These are phyloP conservation scores for Lucilia cuprina DNA, from an alignment of 1,140 invertebrate species.

Conservation along the genomic window DNA sequence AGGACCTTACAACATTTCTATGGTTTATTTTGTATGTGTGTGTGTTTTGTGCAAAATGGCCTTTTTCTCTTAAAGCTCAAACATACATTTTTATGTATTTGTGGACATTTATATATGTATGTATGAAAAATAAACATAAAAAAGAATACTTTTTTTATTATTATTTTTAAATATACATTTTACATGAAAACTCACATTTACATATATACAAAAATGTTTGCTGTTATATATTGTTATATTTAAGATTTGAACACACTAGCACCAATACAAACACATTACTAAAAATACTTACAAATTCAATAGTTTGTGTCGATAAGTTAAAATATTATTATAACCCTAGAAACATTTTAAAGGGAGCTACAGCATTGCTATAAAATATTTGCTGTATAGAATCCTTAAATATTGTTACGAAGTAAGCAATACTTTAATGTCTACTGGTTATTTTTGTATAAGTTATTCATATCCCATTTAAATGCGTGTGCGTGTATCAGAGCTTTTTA, in stretches of 20 bases:
- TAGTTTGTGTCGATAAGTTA: conserved; percentile 2
- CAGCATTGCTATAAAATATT: no score
- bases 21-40: neutral
- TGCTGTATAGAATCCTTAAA: neutral
- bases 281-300: neutral
- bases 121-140: neutral
- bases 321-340: neutral
- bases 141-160: neutral
- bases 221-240: neutral
- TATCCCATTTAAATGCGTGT: neutral
- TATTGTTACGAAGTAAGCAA: neutral
- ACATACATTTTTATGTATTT: neutral
- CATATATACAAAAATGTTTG: neutral
- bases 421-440: neutral
- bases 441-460: neutral
- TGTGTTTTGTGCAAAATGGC: neutral
- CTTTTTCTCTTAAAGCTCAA: neutral
- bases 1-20: neutral
- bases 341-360: neutral
- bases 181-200: neutral
- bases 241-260: neutral
- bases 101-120: neutral
- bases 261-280: neutral
- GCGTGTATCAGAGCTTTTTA: neutral
- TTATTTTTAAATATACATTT: conserved; percentile 10